Base-by-base conservation (phyloP, 2,113 vertebrate genomes). In the Entosphenus tridentatus region DNA sequence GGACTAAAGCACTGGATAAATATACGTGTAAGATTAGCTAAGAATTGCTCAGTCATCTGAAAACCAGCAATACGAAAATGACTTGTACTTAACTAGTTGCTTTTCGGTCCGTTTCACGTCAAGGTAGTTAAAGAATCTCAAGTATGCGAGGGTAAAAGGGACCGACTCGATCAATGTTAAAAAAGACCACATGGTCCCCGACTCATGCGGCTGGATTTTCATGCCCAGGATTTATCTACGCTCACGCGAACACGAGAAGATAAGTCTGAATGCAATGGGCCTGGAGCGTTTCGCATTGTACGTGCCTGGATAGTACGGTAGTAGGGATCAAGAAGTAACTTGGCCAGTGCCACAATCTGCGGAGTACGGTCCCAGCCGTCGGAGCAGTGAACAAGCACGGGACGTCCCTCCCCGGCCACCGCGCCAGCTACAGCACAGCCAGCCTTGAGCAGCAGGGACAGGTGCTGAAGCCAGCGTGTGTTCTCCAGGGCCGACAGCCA, bases 351-450 rank as follows among this genome's bases (percentile, higher is more conserved):
- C 9, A 96, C 87, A 1, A 98, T 96, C 80, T 98, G 93, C 0
- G 93, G 93, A 0, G 93, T 98, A 62, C 90, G 84, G 77, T 98
- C 93, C 93, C 93, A 98, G 70, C 93, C 93, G 0, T 98, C 93
- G 0, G 93, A 98, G 74, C 93, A 98, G 73, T 98, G 93, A 7
- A 98, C 89, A 74, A 98, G 77, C 73, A 95, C 93, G 0, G 93
- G 88, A 10, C 92, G 84, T 3, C 87, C 88, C 10, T 98, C 93
- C 58, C 90, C 82, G 77, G 95, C 89, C 8, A 98, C 81, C 0
- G 89, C 88, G 11, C 82, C 86, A 70, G 89, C 84, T 74, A 98
- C 92, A 70, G 96, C 78, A 70, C 87, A 83, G 12, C 90, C 91
- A 1, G 93, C 88, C 76, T 98, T 98, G 71, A 97, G 78, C 92